Evolutionary conservation across 2,888 invertebrate species (phyloP), one percentile per base, ranked within the genome.

Genomic region (Mythimna vitellina): DNA sequence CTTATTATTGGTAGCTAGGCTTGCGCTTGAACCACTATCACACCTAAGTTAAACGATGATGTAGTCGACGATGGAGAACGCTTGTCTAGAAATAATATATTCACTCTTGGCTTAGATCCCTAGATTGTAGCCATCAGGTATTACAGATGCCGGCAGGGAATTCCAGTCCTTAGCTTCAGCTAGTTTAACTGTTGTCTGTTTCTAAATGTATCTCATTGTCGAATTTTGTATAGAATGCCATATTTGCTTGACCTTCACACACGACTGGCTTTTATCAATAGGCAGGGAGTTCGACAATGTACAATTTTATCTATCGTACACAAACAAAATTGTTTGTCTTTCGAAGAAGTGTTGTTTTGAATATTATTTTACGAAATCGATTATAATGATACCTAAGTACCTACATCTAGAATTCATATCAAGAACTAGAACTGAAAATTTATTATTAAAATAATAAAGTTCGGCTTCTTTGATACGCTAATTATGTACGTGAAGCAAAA

Each of bases 221-320:
- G 17, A 42, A 46, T 73, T 77, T 58, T 53, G 58, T 53, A 65
- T 51, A 60, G 62, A 70, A 76, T 60, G 67, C 80, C 62, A 63
- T 70, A 73, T 63, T 68, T 68, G 60, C 57, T 80, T 83, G 70
- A 81, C 83, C 76, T 83, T 70, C 70, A 68, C 62, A 57, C 56
- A 67, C 51, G 56, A 53, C n/a, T 66, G 53, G 58, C 10, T 61
- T 72, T 83, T 82, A 70, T 81, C 80, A 79, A 76, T 67, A 75
- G 49, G 7, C 38, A 22, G 53, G 57, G 32, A 65, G 62, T 53
- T 56, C 46, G 46, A 53, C 25, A 61, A 17, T 62, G 42, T 17
- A 25, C 22, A 61, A 22, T 32, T 54, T 73, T 73, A 76, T 76
- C 64, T 58, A 49, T 72, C n/a, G 8, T 49, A 49, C 29, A 69